A percentile compares a stretch with the other conserved stretches of the same genome.
Evolutionary conservation across 2,113 vertebrate species (phyloP).

Genomic region (Onychostoma macrolepis): DNA sequence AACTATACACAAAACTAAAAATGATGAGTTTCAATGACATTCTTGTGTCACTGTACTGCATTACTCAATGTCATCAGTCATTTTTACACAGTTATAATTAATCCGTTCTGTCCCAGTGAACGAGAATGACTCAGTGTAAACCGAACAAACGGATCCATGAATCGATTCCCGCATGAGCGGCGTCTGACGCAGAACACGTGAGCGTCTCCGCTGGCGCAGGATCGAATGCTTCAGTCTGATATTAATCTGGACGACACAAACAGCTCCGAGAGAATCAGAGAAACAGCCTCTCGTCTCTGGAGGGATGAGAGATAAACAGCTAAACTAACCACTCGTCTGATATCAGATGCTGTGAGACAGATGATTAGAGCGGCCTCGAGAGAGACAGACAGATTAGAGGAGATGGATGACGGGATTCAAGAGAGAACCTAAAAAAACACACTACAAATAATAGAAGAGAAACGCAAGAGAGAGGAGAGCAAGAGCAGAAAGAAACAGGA

Average conservation of each 20-base stretch:
- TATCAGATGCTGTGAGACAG: slow-evolving; percentile 16
- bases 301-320: slow-evolving; percentile 23
- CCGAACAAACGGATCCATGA: background rate
- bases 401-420: slow-evolving; percentile 1
- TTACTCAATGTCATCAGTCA: background rate
- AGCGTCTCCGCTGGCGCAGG: background rate
- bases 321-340: slow-evolving; percentile 28
- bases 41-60: background rate
- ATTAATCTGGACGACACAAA: slow-evolving; percentile 5
- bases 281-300: slow-evolving; percentile 11
- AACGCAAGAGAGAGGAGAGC: background rate
- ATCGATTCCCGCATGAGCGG: background rate
- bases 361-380: background rate
- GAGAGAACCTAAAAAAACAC: background rate
- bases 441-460: background rate
- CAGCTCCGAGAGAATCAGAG: background rate
- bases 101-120: background rate
- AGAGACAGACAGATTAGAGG: slow-evolving; percentile 40
- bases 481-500: background rate
- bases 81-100: background rate
- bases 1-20: background rate
- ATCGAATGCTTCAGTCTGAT: background rate
- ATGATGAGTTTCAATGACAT: background rate
- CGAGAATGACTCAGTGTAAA: background rate
- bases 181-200: background rate